A percentile compares a stretch with the other conserved stretches of the same genome.
phyloP scores from a whole-genome alignment of 2,888 invertebrate genomes.

The Dicyrtomina minuta region DNA sequence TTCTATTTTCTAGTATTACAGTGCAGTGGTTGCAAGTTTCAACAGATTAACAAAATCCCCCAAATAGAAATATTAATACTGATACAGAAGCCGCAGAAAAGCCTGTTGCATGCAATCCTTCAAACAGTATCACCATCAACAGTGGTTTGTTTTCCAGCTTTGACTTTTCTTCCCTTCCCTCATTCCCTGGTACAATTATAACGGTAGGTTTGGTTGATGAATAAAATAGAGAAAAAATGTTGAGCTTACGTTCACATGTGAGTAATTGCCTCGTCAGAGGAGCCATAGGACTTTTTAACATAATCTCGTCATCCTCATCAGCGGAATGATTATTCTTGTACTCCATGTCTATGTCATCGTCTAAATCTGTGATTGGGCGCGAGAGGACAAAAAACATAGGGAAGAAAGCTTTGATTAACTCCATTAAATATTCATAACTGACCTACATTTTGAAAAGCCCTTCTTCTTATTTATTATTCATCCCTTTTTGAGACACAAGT shows the following conservation, averaged over 20 bases:
- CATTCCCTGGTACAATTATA: no score
- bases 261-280: constrained; percentile 49
- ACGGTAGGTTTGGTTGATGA: no score
- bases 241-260: constrained; percentile 44
- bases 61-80: no score
- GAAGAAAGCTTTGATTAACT: neutral
- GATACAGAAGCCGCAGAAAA: no score
- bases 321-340: constrained; percentile 26
- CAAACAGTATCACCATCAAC: no score
- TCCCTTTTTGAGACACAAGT: neutral
- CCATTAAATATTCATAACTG: neutral
- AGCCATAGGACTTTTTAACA: constrained; percentile 37
- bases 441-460: neutral
- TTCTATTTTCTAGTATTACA: no score
- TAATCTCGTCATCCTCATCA: constrained; percentile 31
- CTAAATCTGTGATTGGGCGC: constrained; percentile 6
- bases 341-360: constrained; percentile 29
- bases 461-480: neutral
- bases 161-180: no score
- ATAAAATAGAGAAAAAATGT: no score
- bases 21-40: no score
- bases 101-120: no score
- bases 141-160: no score
- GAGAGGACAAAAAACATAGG: neutral
- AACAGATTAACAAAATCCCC: no score